phyloP scores from a whole-genome alignment of 2,113 vertebrate species.

The Mystacornis crossleyi region DNA sequence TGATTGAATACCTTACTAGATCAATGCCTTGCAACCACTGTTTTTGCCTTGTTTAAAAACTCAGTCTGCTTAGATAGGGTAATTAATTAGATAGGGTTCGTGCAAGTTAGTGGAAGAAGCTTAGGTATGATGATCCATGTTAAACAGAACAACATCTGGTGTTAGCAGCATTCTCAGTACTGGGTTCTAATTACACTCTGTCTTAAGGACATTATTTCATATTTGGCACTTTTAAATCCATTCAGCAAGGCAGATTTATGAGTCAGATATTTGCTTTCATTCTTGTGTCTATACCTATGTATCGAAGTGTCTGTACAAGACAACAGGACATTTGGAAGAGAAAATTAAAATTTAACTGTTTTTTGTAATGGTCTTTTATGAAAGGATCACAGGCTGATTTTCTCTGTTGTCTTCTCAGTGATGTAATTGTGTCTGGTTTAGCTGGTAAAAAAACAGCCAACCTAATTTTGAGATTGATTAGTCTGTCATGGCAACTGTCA shows the following conservation, averaged over 20 bases:
- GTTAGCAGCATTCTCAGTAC: not conserved
- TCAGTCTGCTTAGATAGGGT: not conserved
- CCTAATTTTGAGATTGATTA: slow-evolving; percentile 30
- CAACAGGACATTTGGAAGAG: not conserved
- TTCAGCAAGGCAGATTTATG: not conserved
- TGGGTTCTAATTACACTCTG: not conserved
- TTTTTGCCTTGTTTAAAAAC: not conserved
- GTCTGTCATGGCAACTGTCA: not conserved
- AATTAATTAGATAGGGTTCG: not conserved
- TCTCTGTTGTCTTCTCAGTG: not conserved
- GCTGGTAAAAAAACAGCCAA: not conserved
- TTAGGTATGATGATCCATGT: not conserved
- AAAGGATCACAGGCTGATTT: not conserved
- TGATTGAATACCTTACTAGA: not conserved
- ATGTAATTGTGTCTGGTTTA: not conserved
- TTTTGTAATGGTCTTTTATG: not conserved
- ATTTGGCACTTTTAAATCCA: not conserved
- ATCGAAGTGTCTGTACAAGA: not conserved
- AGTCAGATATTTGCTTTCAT: not conserved
- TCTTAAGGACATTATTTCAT: not conserved
- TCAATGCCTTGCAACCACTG: not conserved
- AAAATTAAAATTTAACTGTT: not conserved
- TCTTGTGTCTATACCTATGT: not conserved
- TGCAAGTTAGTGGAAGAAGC: not conserved
- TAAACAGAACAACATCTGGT: not conserved